Conservation (phyloP, 92 coral and sea anemone genomes). For the Anthopleura xanthogrammica region DNA sequence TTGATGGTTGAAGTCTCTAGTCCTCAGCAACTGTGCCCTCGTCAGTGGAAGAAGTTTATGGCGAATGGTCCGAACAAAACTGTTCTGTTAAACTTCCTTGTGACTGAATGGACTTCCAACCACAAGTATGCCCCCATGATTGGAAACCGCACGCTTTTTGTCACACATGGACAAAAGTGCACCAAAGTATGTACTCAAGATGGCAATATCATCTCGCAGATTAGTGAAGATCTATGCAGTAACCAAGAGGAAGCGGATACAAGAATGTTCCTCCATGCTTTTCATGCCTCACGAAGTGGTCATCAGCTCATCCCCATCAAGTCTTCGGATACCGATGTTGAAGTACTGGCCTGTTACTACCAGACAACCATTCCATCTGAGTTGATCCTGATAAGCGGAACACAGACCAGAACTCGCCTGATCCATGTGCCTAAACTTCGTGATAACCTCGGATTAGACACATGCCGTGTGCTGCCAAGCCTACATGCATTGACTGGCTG, state of each 20-base stretch:
- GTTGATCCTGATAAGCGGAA: slow-evolving; percentile 46
- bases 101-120: slow-evolving; percentile 38
- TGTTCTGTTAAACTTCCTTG: slow-evolving; percentile 43
- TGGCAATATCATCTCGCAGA: slow-evolving; percentile 5
- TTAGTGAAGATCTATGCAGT: slow-evolving; percentile 29
- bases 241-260: slow-evolving; percentile 65
- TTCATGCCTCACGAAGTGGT: slow-evolving; percentile 37
- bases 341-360: slow-evolving; percentile 47
- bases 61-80: slow-evolving; percentile 46
- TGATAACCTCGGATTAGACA: slow-evolving; percentile 43
- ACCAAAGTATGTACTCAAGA: slow-evolving; percentile 15
- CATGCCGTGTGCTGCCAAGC: slow-evolving; percentile 46
- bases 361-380: slow-evolving; percentile 34
- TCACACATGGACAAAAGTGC: slow-evolving; percentile 38
- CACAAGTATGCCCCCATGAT: slow-evolving; percentile 27
- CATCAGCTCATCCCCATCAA: slow-evolving; percentile 28
- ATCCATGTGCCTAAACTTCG: slow-evolving; percentile 21
- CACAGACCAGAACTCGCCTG: slow-evolving; percentile 42
- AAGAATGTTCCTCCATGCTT: no score
- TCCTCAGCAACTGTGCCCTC: slow-evolving; percentile 53
- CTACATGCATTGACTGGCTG: slow-evolving; percentile 59
- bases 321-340: slow-evolving; percentile 57
- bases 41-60: slow-evolving; percentile 63
- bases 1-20: slow-evolving; percentile 32
- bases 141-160: slow-evolving; percentile 37